phyloP scores from a whole-genome alignment of 37 sponge, comb jelly and placozoan genomes.

The Haliclona indistincta region DNA sequence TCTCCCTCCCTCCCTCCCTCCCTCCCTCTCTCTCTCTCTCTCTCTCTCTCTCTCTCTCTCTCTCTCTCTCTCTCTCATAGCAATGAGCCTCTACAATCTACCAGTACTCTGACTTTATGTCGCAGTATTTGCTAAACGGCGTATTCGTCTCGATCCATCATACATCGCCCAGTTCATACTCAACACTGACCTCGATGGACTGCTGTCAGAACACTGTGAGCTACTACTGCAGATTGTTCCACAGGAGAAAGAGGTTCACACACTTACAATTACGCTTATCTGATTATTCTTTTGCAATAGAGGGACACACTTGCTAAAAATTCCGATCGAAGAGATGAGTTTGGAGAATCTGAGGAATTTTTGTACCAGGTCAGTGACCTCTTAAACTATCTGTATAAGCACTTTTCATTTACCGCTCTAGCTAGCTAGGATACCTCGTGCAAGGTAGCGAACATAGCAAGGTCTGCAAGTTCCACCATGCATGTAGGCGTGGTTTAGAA shows the following conservation, averaged over 20 bases:
- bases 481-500: too few relatives aligned
- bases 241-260: slow-evolving; percentile 81
- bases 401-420: background rate
- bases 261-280: too few relatives aligned
- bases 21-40: too few relatives aligned
- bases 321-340: slow-evolving; percentile 35
- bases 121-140: slow-evolving; percentile 80
- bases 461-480: too few relatives aligned
- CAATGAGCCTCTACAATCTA: too few relatives aligned
- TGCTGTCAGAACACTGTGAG: slow-evolving; percentile 74
- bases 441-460: too few relatives aligned
- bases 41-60: too few relatives aligned
- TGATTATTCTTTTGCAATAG: too few relatives aligned
- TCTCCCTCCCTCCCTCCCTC: too few relatives aligned
- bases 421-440: slow-evolving; percentile 79
- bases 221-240: slow-evolving; percentile 82
- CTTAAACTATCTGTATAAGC: too few relatives aligned
- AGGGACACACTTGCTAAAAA: slow-evolving; percentile 44
- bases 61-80: too few relatives aligned
- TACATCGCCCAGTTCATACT: slow-evolving; percentile 45
- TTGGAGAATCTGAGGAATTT: slow-evolving; percentile 88
- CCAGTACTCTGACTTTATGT: too few relatives aligned
- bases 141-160: slow-evolving; percentile 57
- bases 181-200: slow-evolving; percentile 77
- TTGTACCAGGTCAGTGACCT: slow-evolving; percentile 65